Conservation (phyloP, 2,888 invertebrate genomes). For the Operophtera brumata region DNA sequence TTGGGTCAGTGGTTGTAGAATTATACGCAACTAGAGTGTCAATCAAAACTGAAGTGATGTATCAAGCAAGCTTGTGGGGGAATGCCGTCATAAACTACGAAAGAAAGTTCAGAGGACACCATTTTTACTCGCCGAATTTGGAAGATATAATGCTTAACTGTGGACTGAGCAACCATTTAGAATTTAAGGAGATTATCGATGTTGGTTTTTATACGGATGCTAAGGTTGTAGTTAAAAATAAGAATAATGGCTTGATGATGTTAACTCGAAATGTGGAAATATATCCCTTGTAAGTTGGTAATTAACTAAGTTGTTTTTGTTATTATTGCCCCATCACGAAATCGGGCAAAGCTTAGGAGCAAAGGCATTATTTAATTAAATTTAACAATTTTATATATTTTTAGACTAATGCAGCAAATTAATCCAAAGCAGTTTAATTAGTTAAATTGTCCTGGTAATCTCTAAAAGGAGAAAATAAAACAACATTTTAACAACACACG, state of each 20-base stretch:
- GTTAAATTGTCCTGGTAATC: too few relatives aligned
- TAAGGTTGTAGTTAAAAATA: constrained; percentile 21
- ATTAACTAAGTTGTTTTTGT: background rate
- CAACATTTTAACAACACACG: constrained; percentile 58
- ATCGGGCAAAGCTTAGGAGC: background rate
- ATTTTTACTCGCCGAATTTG: constrained; percentile 37
- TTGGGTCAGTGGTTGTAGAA: constrained; percentile 9
- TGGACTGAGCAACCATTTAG: constrained; percentile 11
- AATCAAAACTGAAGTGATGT: constrained; percentile 27
- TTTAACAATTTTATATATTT: too few relatives aligned
- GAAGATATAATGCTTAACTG: constrained; percentile 30
- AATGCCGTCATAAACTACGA: constrained; percentile 34
- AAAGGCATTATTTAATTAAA: too few relatives aligned
- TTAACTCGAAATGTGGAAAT: constrained; percentile 15
- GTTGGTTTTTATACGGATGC: constrained; percentile 21
- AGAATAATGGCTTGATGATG: constrained; percentile 11
- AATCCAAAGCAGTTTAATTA: too few relatives aligned
- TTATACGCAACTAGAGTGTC: constrained; percentile 16
- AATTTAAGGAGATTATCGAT: constrained; percentile 9
- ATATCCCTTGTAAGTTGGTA: background rate
- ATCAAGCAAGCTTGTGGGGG: constrained; percentile 35
- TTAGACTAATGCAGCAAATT: too few relatives aligned
- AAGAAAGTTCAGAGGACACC: constrained; percentile 31
- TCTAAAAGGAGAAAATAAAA: constrained; percentile 46
- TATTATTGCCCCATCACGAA: background rate